phyloP scores from a whole-genome alignment of 2,888 invertebrate genomes.

The Pseudoips prasinana region DNA sequence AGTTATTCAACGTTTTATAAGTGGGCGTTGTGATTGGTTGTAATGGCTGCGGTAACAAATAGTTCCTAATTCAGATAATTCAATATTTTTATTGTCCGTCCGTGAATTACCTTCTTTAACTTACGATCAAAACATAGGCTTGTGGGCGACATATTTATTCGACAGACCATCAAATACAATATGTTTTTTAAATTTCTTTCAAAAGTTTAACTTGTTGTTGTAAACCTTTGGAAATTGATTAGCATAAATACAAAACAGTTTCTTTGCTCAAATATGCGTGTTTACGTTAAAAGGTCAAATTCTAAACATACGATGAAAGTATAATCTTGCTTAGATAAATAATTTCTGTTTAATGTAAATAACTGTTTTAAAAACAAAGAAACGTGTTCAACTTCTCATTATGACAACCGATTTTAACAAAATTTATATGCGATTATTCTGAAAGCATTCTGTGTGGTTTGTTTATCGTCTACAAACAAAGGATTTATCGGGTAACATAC shows the following conservation, averaged over 20 bases:
- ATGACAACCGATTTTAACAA: too few relatives aligned
- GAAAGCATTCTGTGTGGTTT: too few relatives aligned
- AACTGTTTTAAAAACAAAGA: too few relatives aligned
- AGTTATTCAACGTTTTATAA: conserved; percentile 9
- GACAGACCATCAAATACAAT: conserved; percentile 11
- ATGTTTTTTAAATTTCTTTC: conserved; percentile 11
- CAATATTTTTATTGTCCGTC: conserved; percentile 28
- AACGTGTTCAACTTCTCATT: too few relatives aligned
- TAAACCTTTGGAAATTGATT: conserved; percentile 17
- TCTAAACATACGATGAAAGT: conserved; percentile 13
- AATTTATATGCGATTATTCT: too few relatives aligned
- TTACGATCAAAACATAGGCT: conserved; percentile 6
- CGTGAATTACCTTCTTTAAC: conserved; percentile 15
- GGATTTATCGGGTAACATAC: too few relatives aligned
- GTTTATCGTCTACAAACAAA: too few relatives aligned
- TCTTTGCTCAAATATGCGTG: conserved; percentile 9
- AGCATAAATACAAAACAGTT: conserved; percentile 24
- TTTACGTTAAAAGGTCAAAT: conserved; percentile 13
- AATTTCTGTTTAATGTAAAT: conserved; percentile 25
- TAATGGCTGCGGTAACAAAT: conserved; percentile 32
- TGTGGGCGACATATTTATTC: conserved; percentile 13
- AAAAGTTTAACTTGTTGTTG: conserved; percentile 4
- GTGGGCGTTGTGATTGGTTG: conserved; percentile 30
- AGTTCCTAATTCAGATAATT: conserved; percentile 30
- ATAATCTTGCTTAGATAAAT: conserved; percentile 24